A percentile compares a stretch with the other conserved stretches of the same genome.
Conservation (phyloP, 2,888 invertebrate species). For the Lepeophtheirus nordmannii region DNA sequence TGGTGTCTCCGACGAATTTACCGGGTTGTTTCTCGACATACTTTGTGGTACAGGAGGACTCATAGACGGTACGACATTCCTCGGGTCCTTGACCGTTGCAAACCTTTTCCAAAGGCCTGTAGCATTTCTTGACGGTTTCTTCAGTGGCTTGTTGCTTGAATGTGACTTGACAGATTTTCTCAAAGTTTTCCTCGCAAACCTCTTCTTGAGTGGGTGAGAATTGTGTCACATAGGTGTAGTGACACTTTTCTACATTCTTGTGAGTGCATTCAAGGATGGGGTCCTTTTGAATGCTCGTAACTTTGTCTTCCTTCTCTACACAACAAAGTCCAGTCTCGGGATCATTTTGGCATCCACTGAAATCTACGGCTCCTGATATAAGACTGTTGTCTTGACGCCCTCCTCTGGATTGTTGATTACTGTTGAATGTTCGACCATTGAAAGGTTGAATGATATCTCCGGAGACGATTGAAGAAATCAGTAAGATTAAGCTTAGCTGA, state of each 20-base stretch:
- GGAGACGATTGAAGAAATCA: no score
- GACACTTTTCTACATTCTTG: constrained; percentile 22
- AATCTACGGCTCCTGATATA: constrained; percentile 12
- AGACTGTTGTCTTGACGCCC: constrained; percentile 13
- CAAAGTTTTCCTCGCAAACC: constrained; percentile 24
- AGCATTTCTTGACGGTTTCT: constrained; percentile 22
- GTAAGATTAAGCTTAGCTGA: no score
- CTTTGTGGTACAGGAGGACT: constrained; percentile 22
- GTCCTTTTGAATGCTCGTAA: constrained; percentile 19
- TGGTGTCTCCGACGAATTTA: constrained; percentile 21
- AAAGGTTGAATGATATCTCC: no score
- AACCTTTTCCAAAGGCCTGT: constrained; percentile 21
- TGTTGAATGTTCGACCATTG: no score
- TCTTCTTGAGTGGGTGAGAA: constrained; percentile 21
- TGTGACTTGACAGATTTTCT: constrained; percentile 24
- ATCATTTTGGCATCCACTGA: constrained; percentile 5
- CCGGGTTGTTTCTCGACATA: constrained; percentile 24
- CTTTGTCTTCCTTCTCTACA: constrained; percentile 22
- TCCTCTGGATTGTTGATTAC: not conserved
- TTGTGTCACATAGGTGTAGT: constrained; percentile 23
- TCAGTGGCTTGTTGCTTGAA: constrained; percentile 23
- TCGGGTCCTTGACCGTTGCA: constrained; percentile 24
- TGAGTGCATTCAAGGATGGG: constrained; percentile 23
- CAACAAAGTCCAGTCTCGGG: constrained; percentile 18
- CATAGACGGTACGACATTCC: constrained; percentile 22